Percentiles rank a stretch among this genome's conserved stretches.
Conservation (phyloP, 2,113 vertebrate species). For the Scophthalmus maximus region DNA sequence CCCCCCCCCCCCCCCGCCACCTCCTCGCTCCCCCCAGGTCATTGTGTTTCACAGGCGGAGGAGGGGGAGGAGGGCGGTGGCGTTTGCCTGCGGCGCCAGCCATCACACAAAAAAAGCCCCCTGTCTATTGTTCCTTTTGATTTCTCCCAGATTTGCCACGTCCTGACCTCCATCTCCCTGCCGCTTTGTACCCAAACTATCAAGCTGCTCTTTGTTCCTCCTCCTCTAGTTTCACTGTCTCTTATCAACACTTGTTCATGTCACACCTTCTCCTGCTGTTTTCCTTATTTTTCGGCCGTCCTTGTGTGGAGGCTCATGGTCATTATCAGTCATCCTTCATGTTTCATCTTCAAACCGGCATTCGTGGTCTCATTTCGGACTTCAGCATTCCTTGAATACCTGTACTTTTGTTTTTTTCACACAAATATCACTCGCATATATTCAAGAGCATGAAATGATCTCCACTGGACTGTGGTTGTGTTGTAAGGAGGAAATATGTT, state of each 20-base stretch:
- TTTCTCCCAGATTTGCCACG: slow-evolving; percentile 52
- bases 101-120: slow-evolving; percentile 35
- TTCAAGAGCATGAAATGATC: slow-evolving; percentile 8
- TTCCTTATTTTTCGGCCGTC: slow-evolving; percentile 3
- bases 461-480: neutral
- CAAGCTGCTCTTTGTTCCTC: slow-evolving; percentile 41
- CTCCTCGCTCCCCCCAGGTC: slow-evolving; percentile 24
- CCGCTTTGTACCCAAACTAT: slow-evolving; percentile 27
- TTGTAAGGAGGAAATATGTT: neutral
- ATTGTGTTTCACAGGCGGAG: slow-evolving; percentile 43
- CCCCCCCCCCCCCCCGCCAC: slow-evolving; percentile 13
- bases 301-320: slow-evolving; percentile 20
- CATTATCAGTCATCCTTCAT: slow-evolving; percentile 7
- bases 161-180: slow-evolving; percentile 37
- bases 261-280: slow-evolving; percentile 17
- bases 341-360: slow-evolving; percentile 6
- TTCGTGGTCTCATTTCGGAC: slow-evolving; percentile 16
- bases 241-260: slow-evolving; percentile 4
- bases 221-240: slow-evolving; percentile 7
- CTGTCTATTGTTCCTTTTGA: slow-evolving; percentile 49
- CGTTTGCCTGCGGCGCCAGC: slow-evolving; percentile 45
- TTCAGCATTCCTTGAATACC: slow-evolving; percentile 4
- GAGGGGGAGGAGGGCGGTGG: slow-evolving; percentile 11
- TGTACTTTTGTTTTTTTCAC: neutral
- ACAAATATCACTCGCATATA: neutral